Base-by-base conservation (phyloP, 2,888 invertebrate species). In the Tetramorium bicarinatum region DNA sequence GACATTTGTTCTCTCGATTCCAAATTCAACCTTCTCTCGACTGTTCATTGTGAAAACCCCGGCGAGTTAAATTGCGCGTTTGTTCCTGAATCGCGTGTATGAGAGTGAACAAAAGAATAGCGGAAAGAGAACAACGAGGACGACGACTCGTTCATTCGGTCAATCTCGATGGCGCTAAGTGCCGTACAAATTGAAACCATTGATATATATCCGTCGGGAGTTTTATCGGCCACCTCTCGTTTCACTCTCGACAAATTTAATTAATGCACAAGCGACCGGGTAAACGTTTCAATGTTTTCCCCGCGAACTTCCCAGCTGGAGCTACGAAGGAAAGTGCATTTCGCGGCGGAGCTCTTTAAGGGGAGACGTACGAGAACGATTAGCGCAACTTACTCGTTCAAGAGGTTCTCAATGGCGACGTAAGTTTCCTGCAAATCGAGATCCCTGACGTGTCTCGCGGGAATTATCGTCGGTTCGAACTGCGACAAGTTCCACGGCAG, bases 401-500 rank as follows among this genome's bases (percentile, higher is more conserved):
- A 88, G 29, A 92, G 88, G 81, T 92, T 88, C 85, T 95, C 95
- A 52, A 95, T 87, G 49, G 90, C 85, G 44, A 74, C 82, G 85
- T 95, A 95, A 85, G 93, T 83, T 88, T 93, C 93, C 85, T 88
- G 91, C 83, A 95, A 87, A 86, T 91, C 87, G 85, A 93, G 88
- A 87, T 92, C 91, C 54, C 91, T 91, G 41, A 84, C 88, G 56
- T 89, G 89, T 52, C 94, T 92, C 47, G 92, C 92, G 15, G 92
- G 90, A 82, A 93, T 85, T 74, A 93, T 83, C 67, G 88, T 90
- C 47, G 93, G 89, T 86, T 93, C 91, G 25, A 95, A 89, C 85
- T 95, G 93, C 86, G 93, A 92, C 88, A 91, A 79, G 90, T 95
- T 94, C 90, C 91, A 93, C 44, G 95, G 94, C 85, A 95, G 88